phyloP scores from a whole-genome alignment of 2,113 vertebrate species.

The Hyaena hyaena region DNA sequence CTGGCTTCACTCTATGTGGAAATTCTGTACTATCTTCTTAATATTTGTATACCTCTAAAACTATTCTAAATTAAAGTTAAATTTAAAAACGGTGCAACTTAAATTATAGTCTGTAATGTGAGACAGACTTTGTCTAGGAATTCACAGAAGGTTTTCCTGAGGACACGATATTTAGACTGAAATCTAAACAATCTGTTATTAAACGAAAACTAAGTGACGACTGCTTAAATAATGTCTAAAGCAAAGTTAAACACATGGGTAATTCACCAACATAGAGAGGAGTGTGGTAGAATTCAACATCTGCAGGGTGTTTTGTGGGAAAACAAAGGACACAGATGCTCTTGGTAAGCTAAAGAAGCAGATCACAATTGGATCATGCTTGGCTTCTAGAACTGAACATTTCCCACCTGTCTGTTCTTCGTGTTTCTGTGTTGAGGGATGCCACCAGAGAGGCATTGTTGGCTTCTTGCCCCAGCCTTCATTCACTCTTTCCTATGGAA shows the following conservation, averaged over 20 bases:
- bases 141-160: not conserved
- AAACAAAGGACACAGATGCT: not conserved
- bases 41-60: not conserved
- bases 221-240: not conserved
- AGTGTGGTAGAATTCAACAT: not conserved
- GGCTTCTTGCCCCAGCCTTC: not conserved
- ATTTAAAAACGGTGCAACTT: not conserved
- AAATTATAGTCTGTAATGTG: not conserved
- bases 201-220: not conserved
- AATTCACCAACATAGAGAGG: not conserved
- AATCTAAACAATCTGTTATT: not conserved
- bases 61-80: not conserved
- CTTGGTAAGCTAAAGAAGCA: not conserved
- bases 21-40: not conserved
- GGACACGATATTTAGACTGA: not conserved
- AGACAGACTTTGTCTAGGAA: not conserved
- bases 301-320: not conserved
- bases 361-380: too few species aligned
- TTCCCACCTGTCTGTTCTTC: not conserved
- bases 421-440: not conserved
- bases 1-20: not conserved
- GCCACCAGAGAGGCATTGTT: fast-evolving
- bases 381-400: not conserved
- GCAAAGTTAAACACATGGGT: not conserved
- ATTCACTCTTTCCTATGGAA: not conserved